Evolutionary conservation across 2,888 invertebrate species (phyloP).

Genomic region (Thereva nobilitata): DNA sequence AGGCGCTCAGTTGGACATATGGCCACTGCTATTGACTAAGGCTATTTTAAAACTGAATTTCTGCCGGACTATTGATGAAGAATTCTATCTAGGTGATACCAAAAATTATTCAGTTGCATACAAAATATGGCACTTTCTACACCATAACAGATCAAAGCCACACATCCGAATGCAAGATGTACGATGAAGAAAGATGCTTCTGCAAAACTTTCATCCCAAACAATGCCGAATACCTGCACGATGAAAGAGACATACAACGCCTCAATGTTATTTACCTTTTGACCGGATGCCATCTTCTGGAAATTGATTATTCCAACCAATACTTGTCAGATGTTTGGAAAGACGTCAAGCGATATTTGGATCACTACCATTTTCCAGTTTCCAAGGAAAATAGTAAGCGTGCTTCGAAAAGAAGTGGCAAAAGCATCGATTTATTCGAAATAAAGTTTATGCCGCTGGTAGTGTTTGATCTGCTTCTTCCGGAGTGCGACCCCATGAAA

Average conservation of each 20-base stretch:
- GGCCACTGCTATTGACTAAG: constrained; percentile 60
- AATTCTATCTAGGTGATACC: constrained; percentile 48
- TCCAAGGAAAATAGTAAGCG: not conserved
- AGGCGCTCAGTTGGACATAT: constrained; percentile 53
- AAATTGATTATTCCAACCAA: constrained; percentile 37
- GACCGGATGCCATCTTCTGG: constrained; percentile 20
- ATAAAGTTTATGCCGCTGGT: not conserved
- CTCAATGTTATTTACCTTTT: constrained; percentile 25
- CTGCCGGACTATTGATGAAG: constrained; percentile 52
- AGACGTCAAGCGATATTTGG: not conserved
- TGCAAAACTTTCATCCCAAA: constrained; percentile 16
- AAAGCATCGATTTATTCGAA: not conserved
- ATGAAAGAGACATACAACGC: constrained; percentile 23
- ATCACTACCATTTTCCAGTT: constrained; percentile 4
- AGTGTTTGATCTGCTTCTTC: not conserved
- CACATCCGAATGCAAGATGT: constrained; percentile 44
- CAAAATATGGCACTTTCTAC: not conserved
- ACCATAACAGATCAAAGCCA: constrained; percentile 55
- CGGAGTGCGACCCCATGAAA: not conserved
- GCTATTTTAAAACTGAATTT: constrained; percentile 58
- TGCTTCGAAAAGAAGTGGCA: not conserved
- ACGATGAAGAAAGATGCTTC: constrained; percentile 24
- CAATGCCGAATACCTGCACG: constrained; percentile 6
- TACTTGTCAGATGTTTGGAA: constrained; percentile 18
- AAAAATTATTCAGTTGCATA: too few relatives aligned